Conservation (phyloP, 2,888 invertebrate species). For the Nymphalis urticae region DNA sequence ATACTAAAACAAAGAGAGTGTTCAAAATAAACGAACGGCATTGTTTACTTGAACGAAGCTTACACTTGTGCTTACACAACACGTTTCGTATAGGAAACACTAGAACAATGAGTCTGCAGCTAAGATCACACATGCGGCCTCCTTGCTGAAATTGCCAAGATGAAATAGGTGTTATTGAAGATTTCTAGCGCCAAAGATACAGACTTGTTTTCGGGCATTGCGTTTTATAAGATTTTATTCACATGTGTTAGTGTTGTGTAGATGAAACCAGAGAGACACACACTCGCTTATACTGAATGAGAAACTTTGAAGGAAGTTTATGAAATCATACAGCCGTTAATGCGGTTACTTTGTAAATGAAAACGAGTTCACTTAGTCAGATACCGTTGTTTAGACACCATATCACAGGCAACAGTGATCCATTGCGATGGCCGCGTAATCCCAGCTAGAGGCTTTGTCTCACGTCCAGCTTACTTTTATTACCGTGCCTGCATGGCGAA, state of each 20-base stretch:
- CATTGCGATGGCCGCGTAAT: slow-evolving; percentile 77
- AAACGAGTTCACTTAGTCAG: slow-evolving; percentile 53
- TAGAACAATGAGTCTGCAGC: slow-evolving; percentile 62
- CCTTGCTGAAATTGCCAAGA: slow-evolving; percentile 58
- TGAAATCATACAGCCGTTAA: slow-evolving; percentile 18
- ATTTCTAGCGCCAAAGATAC: slow-evolving; percentile 8
- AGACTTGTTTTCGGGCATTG: neutral
- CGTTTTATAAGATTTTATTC: neutral
- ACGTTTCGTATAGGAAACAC: slow-evolving; percentile 59
- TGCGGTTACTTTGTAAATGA: slow-evolving; percentile 33
- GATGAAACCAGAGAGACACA: neutral
- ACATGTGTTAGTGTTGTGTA: neutral
- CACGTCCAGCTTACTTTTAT: slow-evolving; percentile 82
- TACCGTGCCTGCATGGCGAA: slow-evolving; percentile 79
- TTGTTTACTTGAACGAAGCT: slow-evolving; percentile 49
- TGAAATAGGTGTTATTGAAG: slow-evolving; percentile 64
- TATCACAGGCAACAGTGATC: slow-evolving; percentile 76
- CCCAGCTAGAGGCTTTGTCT: slow-evolving; percentile 76
- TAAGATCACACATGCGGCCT: slow-evolving; percentile 70
- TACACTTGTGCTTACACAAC: slow-evolving; percentile 65
- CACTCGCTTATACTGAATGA: neutral
- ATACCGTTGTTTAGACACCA: slow-evolving; percentile 70
- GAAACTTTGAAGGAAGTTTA: slow-evolving; percentile 9
- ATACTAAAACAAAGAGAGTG: slow-evolving; percentile 36
- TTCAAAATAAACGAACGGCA: slow-evolving; percentile 44